Evolutionary conservation across 2,888 invertebrate species (phyloP).

Genomic region (Oscheius sp.): DNA sequence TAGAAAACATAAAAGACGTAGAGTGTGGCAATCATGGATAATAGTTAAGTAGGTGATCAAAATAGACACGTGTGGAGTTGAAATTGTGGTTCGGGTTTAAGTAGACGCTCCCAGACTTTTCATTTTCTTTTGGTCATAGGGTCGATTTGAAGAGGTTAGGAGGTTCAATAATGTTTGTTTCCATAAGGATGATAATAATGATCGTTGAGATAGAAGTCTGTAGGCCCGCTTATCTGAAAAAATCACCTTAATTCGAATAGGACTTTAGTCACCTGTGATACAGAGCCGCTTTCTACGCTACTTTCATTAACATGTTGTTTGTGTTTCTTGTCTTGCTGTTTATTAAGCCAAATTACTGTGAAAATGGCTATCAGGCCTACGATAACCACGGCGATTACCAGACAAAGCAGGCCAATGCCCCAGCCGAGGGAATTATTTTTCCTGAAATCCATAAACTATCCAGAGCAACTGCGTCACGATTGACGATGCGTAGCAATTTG

Average conservation of each 20-base stretch:
- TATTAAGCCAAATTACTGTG: slow-evolving; percentile 53
- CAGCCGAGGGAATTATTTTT: slow-evolving; percentile 61
- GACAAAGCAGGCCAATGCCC: slow-evolving; percentile 65
- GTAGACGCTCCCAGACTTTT: slow-evolving; percentile 9
- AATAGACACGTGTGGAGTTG: slow-evolving; percentile 24
- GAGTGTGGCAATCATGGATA: slow-evolving; percentile 13
- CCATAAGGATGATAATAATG: slow-evolving; percentile 37
- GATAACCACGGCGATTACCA: slow-evolving; percentile 60
- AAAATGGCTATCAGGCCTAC: slow-evolving; percentile 53
- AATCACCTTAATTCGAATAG: not conserved
- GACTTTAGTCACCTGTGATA: slow-evolving; percentile 40
- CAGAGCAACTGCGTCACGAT: too few relatives aligned
- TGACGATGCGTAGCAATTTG: too few relatives aligned
- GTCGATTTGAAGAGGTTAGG: too few relatives aligned
- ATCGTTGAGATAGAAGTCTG: slow-evolving; percentile 51
- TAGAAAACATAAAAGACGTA: not conserved
- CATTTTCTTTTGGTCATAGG: slow-evolving; percentile 2
- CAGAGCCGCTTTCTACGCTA: slow-evolving; percentile 48
- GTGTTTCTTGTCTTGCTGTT: slow-evolving; percentile 54
- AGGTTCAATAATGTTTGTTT: slow-evolving; percentile 26
- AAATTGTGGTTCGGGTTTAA: slow-evolving; percentile 4
- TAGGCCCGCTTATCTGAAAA: slow-evolving; percentile 57
- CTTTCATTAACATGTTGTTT: slow-evolving; percentile 50
- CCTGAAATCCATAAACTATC: slow-evolving; percentile 34
- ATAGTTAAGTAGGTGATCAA: slow-evolving; percentile 24